Conservation (phyloP, 2,113 vertebrate genomes). For the Equus quagga region DNA sequence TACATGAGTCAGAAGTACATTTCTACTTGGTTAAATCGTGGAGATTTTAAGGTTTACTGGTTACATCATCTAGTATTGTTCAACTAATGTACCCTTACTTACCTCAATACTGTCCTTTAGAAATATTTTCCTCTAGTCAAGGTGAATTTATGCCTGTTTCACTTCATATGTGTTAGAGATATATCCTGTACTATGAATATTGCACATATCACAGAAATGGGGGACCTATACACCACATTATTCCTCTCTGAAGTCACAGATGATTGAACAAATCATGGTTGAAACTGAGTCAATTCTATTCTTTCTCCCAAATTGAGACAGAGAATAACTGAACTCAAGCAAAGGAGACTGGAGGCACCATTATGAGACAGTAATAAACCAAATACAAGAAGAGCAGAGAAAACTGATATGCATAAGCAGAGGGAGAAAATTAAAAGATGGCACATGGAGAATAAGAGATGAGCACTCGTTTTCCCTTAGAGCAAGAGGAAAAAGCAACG, state of each 20-base stretch:
- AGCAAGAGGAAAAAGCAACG: background rate
- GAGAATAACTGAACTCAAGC: background rate
- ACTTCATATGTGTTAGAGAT: background rate
- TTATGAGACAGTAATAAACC: background rate
- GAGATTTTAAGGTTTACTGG: background rate
- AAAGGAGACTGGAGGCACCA: background rate
- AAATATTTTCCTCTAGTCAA: background rate
- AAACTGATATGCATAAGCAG: background rate
- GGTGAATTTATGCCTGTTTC: background rate
- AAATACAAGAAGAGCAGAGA: background rate
- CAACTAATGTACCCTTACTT: background rate
- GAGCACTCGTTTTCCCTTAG: background rate
- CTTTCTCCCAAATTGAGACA: background rate
- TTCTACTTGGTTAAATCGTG: background rate
- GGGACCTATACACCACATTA: background rate
- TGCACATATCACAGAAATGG: fast-evolving
- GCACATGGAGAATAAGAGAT: background rate
- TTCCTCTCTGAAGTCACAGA: background rate
- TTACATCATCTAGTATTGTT: background rate
- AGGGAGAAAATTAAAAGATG: background rate
- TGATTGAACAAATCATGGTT: background rate
- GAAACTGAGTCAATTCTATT: background rate
- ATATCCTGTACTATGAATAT: background rate
- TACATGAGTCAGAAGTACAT: background rate
- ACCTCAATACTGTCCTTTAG: background rate